Conservation (phyloP, 2,113 vertebrate genomes). For the Halichoeres trimaculatus region DNA sequence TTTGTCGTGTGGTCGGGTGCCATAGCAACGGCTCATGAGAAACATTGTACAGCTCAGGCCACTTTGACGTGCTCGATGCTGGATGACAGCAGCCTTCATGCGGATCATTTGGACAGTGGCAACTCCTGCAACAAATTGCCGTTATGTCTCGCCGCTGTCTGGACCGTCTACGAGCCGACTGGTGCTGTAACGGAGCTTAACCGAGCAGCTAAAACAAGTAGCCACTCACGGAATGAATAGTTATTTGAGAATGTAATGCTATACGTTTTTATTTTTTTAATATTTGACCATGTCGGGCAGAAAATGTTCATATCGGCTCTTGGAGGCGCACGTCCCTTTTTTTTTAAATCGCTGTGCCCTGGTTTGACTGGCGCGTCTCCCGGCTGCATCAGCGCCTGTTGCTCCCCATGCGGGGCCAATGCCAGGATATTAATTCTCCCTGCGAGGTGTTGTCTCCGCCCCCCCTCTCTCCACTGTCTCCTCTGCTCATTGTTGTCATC, state of each 20-base stretch:
- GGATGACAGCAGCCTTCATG: slow-evolving; percentile 69
- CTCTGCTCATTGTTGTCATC: slow-evolving; percentile 65
- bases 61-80: slow-evolving; percentile 64
- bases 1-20: slow-evolving; percentile 83
- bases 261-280: slow-evolving; percentile 32
- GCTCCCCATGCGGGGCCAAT: slow-evolving; percentile 64
- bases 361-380: slow-evolving; percentile 68
- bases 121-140: slow-evolving; percentile 65
- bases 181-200: slow-evolving; percentile 39
- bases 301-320: slow-evolving; percentile 25
- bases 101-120: slow-evolving; percentile 49
- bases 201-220: slow-evolving; percentile 47
- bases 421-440: slow-evolving; percentile 59
- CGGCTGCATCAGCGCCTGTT: slow-evolving; percentile 75
- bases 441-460: slow-evolving; percentile 63
- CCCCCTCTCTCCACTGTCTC: slow-evolving; percentile 36
- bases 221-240: slow-evolving; percentile 12
- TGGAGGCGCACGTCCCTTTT: slow-evolving; percentile 28
- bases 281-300: background rate
- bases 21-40: slow-evolving; percentile 82
- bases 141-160: slow-evolving; percentile 52
- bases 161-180: slow-evolving; percentile 28
- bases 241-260: slow-evolving; percentile 26
- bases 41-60: slow-evolving; percentile 67
- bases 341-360: slow-evolving; percentile 61